Evolutionary conservation across 2,888 invertebrate species (phyloP), one percentile per base, ranked within the genome.

Genomic region (Catocala nupta): DNA sequence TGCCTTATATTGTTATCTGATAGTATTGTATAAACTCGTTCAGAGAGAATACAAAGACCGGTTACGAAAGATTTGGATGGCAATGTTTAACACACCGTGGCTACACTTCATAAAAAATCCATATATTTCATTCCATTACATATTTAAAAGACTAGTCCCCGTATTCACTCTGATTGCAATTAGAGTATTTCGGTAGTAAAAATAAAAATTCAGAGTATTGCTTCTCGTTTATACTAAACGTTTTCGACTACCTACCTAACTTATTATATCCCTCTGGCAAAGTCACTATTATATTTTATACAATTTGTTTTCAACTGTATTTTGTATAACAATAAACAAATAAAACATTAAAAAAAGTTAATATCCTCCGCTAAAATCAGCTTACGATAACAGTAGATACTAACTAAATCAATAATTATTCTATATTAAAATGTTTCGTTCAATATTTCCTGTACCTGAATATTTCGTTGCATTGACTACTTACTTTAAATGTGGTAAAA

Each of bases 181-280:
- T 81, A 89, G 90, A 93, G 91, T 93, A 93, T 92, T 91, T 88
- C 81, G 76, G 84, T 89, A 90, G 83, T 90, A 91, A 91, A 90
- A 92, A 92, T 88, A 87, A 90, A 87, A 90, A 90, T 89, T 89
- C 88, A 90, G 93, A 94, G 92, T 94, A 94, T 94, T 94, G 93
- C 93, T 93, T 94, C 87, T 92, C 90, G 85, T 92, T 93, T 93
- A 93, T 90, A 91, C 92, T 93, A 92, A 88, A 90, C 83, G 90
- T 91, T 92, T 92, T 91, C 87, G 85, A 90, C 89, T 93, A 93
- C 88, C 92, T 93, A 92, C 88, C 79, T 85, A 88, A 88, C 83
- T 86, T 87, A 89, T 85, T 85, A 90, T 90, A 93, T 93, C 93
- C 93, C 93, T 93, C 93, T 93, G 93, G 92, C 93, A 82, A 85